Percentiles rank a stretch among this genome's conserved stretches.
Evolutionary conservation across 2,888 invertebrate genomes (phyloP).

Genomic region (Tyria jacobaeae): DNA sequence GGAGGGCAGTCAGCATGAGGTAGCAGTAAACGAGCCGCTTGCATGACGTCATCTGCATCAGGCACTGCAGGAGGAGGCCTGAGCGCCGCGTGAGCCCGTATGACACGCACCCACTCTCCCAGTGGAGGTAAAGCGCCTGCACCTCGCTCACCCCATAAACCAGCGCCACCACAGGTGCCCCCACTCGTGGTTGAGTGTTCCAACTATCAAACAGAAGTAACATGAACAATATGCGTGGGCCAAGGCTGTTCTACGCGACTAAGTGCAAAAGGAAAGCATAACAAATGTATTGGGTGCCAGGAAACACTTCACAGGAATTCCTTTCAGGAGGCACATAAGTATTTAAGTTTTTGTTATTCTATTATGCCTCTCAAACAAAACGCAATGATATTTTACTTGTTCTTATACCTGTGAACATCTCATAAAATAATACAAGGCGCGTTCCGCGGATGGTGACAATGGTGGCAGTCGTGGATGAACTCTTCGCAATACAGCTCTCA

Average conservation of each 20-base stretch:
- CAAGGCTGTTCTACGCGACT: no score
- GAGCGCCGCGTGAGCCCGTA: constrained; percentile 93
- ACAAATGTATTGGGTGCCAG: no score
- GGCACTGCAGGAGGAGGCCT: constrained; percentile 92
- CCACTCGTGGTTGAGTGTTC: constrained; percentile 85
- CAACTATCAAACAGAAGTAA: constrained; percentile 72
- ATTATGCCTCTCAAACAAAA: not conserved
- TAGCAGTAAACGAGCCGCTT: constrained; percentile 93
- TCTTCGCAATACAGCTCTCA: constrained; percentile 91
- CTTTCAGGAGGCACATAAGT: no score
- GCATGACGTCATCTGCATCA: constrained; percentile 95
- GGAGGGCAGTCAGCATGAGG: constrained; percentile 97
- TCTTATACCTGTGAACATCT: constrained; percentile 91
- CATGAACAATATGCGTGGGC: no score
- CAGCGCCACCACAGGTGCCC: constrained; percentile 68
- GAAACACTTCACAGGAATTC: no score
- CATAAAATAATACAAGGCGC: constrained; percentile 96
- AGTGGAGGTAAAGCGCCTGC: constrained; percentile 95
- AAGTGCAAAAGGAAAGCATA: no score
- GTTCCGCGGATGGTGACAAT: constrained; percentile 90
- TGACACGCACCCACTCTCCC: constrained; percentile 96
- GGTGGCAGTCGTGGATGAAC: constrained; percentile 85
- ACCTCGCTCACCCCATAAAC: constrained; percentile 94
- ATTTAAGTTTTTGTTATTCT: not conserved
- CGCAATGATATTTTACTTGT: not conserved